Percentiles rank a stretch among this genome's conserved stretches.
Conservation (phyloP, 2,888 invertebrate species). For the Aleiodes leptofemur region DNA sequence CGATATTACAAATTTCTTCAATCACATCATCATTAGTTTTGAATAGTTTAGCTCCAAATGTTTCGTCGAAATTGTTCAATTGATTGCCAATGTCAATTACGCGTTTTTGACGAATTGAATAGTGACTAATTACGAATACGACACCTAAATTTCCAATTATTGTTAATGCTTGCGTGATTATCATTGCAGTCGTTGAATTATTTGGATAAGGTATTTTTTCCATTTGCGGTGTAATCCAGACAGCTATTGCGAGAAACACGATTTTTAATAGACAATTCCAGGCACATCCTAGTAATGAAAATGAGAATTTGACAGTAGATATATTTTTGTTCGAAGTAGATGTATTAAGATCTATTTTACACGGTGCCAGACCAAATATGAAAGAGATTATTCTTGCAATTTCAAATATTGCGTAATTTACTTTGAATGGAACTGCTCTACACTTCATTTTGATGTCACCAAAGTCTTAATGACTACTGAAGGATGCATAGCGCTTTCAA, state of each 20-base stretch:
- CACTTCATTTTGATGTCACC: no score
- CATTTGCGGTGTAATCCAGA: not conserved
- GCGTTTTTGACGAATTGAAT: not conserved
- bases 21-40: not conserved
- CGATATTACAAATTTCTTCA: not conserved
- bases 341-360: not conserved
- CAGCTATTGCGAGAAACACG: not conserved
- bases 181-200: conserved; percentile 5
- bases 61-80: not conserved
- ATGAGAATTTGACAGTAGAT: not conserved
- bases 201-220: not conserved
- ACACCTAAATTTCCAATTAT: not conserved
- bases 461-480: no score
- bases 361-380: not conserved
- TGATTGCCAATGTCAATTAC: not conserved
- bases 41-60: not conserved
- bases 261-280: not conserved
- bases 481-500: no score
- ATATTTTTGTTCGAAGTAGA: not conserved
- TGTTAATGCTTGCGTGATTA: not conserved
- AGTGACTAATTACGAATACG: not conserved
- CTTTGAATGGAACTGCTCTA: no score
- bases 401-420: no score
- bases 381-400: not conserved
- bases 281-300: not conserved